Evolutionary conservation across 1,140 invertebrate species (phyloP).

Genomic region (Coenobita brevimanus): DNA sequence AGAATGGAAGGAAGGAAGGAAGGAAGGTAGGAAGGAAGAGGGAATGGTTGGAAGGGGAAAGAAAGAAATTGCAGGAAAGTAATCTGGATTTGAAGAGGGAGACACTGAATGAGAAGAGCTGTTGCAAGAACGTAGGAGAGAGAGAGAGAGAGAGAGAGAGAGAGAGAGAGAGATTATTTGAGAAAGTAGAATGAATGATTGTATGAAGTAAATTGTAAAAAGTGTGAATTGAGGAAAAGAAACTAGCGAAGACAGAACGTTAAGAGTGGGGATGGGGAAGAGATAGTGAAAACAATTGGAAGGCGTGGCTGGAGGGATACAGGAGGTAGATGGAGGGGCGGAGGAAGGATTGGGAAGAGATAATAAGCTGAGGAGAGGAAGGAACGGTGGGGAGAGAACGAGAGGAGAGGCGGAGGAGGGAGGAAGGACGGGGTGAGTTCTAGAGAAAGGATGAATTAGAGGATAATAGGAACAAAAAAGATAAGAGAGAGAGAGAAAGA

Average conservation of each 20-base stretch:
- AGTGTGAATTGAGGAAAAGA: too few relatives aligned
- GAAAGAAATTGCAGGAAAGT: background rate
- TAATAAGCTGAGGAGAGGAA: background rate
- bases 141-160: slow-evolving; percentile 1
- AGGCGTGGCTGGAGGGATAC: background rate
- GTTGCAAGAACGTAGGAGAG: background rate
- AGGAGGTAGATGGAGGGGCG: background rate
- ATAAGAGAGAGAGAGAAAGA: too few relatives aligned
- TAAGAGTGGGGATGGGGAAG: background rate
- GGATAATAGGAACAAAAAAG: too few relatives aligned
- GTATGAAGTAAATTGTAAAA: background rate
- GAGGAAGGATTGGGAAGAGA: background rate
- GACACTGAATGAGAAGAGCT: background rate
- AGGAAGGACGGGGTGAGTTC: background rate
- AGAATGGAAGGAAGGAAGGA: background rate
- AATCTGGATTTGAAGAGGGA: background rate
- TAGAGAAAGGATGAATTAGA: too few relatives aligned
- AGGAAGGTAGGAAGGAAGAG: background rate
- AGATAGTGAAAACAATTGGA: background rate
- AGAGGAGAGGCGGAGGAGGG: background rate
- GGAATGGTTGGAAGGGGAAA: background rate
- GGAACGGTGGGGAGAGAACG: background rate
- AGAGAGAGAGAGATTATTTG: too few relatives aligned
- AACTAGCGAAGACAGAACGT: background rate
- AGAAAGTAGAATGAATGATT: background rate